phyloP scores from a whole-genome alignment of 2,113 vertebrate genomes.

The Melospiza melodia region DNA sequence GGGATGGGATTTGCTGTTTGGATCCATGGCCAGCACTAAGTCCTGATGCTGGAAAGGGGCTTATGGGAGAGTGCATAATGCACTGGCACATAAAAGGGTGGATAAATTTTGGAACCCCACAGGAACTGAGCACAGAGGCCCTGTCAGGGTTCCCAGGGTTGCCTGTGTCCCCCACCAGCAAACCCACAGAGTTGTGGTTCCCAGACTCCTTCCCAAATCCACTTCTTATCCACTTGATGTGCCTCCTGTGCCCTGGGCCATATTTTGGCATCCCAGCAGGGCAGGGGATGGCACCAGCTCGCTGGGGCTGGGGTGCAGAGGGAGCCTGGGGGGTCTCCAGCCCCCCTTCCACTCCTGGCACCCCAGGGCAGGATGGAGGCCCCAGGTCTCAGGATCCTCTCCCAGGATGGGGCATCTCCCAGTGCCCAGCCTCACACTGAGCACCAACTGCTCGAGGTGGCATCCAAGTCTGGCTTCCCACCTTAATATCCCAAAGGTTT shows the following conservation, averaged over 20 bases:
- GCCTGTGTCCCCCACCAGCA: not conserved
- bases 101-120: not conserved
- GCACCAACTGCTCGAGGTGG: not conserved
- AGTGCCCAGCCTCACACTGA: not conserved
- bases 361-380: not conserved
- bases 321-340: not conserved
- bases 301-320: not conserved
- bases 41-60: not conserved
- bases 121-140: not conserved
- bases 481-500: not conserved
- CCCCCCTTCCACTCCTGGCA: not conserved
- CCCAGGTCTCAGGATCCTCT: not conserved
- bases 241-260: not conserved
- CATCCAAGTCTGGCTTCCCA: not conserved
- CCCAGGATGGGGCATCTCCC: not conserved
- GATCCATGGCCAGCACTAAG: not conserved
- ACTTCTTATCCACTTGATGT: fast-evolving
- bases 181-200: fast-evolving
- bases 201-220: not conserved
- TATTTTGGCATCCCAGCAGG: not conserved
- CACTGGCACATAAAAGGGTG: not conserved
- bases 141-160: not conserved
- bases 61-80: not conserved
- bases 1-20: not conserved
- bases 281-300: not conserved